Conservation (phyloP, 2,888 invertebrate genomes). For the Calameuta pallipes region DNA sequence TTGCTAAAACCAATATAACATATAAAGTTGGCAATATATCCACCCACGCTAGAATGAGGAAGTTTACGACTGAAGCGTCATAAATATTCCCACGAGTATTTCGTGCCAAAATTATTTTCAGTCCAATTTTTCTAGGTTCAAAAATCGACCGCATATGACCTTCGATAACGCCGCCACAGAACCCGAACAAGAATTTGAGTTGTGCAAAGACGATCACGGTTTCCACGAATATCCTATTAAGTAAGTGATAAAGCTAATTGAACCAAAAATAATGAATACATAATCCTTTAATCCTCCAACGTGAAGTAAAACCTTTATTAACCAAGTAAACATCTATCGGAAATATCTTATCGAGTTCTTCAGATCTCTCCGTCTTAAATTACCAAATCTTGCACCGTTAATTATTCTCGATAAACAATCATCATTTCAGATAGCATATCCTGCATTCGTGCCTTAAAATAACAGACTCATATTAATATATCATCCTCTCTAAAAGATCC, state of each 20-base stretch:
- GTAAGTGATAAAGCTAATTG: constrained; percentile 69
- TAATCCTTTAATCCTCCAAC: not conserved
- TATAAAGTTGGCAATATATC: not conserved
- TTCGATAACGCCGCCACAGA: constrained; percentile 85
- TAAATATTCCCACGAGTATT: not conserved
- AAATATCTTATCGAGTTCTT: constrained; percentile 23
- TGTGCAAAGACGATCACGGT: constrained; percentile 83
- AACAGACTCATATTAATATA: not conserved
- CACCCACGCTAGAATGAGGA: not conserved
- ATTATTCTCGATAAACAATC: not conserved
- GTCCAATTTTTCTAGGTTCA: constrained; percentile 74
- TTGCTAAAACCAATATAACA: not conserved
- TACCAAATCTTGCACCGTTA: not conserved
- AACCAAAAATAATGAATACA: not conserved
- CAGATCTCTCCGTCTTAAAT: not conserved
- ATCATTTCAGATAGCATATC: not conserved
- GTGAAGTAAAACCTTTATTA: not conserved
- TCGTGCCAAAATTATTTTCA: constrained; percentile 10
- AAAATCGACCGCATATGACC: constrained; percentile 93
- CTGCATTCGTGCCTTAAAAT: not conserved
- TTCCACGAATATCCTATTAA: constrained; percentile 89
- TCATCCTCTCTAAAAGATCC: too few relatives aligned
- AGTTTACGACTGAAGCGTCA: not conserved
- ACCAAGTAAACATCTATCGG: not conserved
- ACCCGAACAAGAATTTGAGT: constrained; percentile 91